Percentiles rank a stretch among this genome's conserved stretches.
These are phyloP conservation scores for Ursus arctos DNA, from an alignment of 2,113 vertebrate species.

Conservation along the genomic window DNA sequence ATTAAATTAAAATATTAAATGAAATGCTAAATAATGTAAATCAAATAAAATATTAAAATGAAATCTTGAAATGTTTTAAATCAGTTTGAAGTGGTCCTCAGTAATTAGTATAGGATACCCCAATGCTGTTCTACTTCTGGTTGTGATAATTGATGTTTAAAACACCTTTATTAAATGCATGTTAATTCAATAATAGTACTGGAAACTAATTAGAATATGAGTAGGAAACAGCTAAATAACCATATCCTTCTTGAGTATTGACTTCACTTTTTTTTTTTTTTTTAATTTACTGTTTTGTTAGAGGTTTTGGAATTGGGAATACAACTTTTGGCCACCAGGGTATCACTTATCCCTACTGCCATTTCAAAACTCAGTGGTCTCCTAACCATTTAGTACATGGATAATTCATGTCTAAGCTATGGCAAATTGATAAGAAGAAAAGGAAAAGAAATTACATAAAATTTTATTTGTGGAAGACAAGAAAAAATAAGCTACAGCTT, in stretches of 20 bases:
- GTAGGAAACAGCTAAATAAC: background rate
- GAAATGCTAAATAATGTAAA: background rate
- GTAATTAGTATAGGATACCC: background rate
- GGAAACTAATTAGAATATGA: background rate
- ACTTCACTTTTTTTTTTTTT: background rate
- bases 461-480: background rate
- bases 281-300: background rate
- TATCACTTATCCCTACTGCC: background rate
- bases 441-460: conserved; percentile 10
- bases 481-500: background rate
- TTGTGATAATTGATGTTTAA: background rate
- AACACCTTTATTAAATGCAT: background rate
- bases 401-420: background rate
- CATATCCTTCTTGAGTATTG: background rate
- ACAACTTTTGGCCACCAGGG: background rate
- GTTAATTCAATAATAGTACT: background rate
- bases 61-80: background rate
- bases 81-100: background rate
- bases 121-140: background rate
- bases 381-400: background rate
- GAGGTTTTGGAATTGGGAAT: background rate
- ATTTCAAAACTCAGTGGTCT: conserved; percentile 9
- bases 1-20: background rate
- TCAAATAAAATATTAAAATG: background rate
- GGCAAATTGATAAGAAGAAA: background rate